Evolutionary conservation across 1,140 invertebrate genomes (phyloP).

Genomic region (Telenomus remus): DNA sequence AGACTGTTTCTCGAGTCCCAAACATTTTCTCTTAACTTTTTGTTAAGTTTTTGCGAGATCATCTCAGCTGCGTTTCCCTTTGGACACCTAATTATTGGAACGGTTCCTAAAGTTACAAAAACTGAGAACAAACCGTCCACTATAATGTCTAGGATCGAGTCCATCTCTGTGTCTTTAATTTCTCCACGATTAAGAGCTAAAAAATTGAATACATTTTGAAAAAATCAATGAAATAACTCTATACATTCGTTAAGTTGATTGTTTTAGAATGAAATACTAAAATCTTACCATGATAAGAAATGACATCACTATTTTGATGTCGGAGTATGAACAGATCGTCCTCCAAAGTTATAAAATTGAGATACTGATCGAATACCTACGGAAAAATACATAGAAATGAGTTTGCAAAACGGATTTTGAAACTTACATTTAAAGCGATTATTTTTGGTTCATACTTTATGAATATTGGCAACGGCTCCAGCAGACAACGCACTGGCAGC

Average conservation of each 20-base stretch:
- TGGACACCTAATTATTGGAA: slow-evolving; percentile 96
- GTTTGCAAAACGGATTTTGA: neutral
- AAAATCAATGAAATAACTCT: slow-evolving; percentile 7
- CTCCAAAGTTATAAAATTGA: slow-evolving; percentile 98
- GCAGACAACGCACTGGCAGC: slow-evolving; percentile 93
- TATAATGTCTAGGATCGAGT: slow-evolving; percentile 93
- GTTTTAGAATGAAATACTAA: neutral
- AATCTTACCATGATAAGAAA: slow-evolving; percentile 92
- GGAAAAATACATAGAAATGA: slow-evolving; percentile 27
- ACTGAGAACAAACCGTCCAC: slow-evolving; percentile 98
- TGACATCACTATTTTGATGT: slow-evolving; percentile 91
- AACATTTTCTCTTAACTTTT: slow-evolving; percentile 97
- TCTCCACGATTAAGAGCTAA: slow-evolving; percentile 95
- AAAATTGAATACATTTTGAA: slow-evolving; percentile 20
- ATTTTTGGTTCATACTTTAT: slow-evolving; percentile 80
- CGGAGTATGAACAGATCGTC: slow-evolving; percentile 97
- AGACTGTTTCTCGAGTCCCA: slow-evolving; percentile 97
- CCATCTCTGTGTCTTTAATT: slow-evolving; percentile 97
- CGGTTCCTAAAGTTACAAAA: slow-evolving; percentile 95
- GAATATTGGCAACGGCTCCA: slow-evolving; percentile 91
- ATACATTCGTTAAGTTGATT: neutral
- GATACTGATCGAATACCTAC: slow-evolving; percentile 96
- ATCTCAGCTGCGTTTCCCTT: slow-evolving; percentile 98
- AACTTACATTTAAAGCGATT: too few species aligned
- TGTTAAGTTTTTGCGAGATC: slow-evolving; percentile 97